These are phyloP conservation scores for Hemibagrus guttatus DNA, from an alignment of 2,797 vertebrate species.

Conservation along the genomic window DNA sequence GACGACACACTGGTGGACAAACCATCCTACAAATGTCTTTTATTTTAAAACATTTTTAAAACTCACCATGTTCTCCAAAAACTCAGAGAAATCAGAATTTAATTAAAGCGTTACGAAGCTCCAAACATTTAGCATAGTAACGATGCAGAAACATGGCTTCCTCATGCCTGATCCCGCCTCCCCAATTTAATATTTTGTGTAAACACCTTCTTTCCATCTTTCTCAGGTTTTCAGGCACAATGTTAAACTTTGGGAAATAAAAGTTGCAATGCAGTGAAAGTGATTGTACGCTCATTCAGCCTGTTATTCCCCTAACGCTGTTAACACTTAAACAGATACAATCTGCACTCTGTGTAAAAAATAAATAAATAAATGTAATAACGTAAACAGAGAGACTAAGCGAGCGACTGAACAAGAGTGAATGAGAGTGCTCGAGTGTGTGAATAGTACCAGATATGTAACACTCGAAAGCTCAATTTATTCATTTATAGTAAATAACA, in stretches of 20 bases:
- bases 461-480: neutral
- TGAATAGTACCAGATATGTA: neutral
- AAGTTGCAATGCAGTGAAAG: no score
- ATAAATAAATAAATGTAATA: neutral
- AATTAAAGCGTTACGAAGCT: neutral
- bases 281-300: neutral
- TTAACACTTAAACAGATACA: neutral
- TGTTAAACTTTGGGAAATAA: neutral
- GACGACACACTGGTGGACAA: no score
- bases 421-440: neutral
- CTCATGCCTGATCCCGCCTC: neutral
- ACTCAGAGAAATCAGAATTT: no score
- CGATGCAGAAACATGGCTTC: neutral
- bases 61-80: no score
- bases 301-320: neutral
- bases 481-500: neutral
- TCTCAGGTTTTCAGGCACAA: neutral
- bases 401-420: neutral
- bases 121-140: no score
- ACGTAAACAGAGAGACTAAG: neutral
- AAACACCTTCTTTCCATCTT: neutral
- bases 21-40: no score
- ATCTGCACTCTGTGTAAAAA: neutral
- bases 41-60: no score
- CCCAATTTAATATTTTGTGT: neutral